These are phyloP conservation scores for Atta texana DNA, from an alignment of 1,140 invertebrate genomes.

Conservation along the genomic window DNA sequence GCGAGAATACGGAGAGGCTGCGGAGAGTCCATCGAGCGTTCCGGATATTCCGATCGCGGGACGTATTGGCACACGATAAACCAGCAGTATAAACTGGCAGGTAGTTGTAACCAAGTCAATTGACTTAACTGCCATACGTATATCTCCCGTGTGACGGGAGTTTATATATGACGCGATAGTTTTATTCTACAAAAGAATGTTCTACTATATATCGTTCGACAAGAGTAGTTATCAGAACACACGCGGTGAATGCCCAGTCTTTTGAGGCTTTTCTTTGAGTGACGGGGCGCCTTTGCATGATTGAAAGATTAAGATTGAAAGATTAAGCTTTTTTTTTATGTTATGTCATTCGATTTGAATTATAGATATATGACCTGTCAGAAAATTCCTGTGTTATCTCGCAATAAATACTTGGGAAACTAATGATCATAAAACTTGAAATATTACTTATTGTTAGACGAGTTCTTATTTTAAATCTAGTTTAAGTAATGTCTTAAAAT, in stretches of 20 bases:
- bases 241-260: not conserved
- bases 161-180: constrained; percentile 20
- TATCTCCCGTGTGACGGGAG: not conserved
- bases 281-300: not conserved
- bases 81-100: constrained; percentile 1
- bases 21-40: not conserved
- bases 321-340: not conserved
- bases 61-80: constrained; percentile 66
- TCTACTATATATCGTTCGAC: constrained; percentile 9
- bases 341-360: constrained; percentile 37
- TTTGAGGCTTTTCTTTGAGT: constrained; percentile 8
- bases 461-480: no score
- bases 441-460: not conserved
- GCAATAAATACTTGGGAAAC: not conserved
- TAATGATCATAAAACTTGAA: not conserved
- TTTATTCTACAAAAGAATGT: constrained; percentile 48
- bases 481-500: no score
- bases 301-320: constrained; percentile 6
- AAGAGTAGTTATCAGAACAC: not conserved
- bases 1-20: constrained; percentile 2
- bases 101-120: constrained; percentile 1
- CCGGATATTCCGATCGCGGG: constrained; percentile 53
- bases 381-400: not conserved
- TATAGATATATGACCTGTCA: constrained; percentile 7
- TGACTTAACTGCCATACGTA: constrained; percentile 47